Evolutionary conservation across 1,140 invertebrate genomes (phyloP).

Genomic region (Aricia agestis): DNA sequence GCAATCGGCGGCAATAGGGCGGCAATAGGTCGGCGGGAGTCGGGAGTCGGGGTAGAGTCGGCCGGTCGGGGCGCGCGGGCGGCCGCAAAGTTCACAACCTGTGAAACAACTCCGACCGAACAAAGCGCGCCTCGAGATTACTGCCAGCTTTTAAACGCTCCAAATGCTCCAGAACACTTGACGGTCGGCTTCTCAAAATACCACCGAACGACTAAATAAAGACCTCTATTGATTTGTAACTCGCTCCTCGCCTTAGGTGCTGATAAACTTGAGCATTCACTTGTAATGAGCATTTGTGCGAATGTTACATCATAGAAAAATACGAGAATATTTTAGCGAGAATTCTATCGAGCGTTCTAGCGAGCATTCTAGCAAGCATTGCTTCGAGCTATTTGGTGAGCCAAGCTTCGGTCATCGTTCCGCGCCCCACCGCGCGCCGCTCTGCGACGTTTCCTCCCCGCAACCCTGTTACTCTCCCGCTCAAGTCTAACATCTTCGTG

Average conservation of each 20-base stretch:
- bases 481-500: no score
- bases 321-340: no score
- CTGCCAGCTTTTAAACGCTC: slow-evolving; percentile 52
- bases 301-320: no score
- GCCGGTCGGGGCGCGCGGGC: slow-evolving; percentile 27
- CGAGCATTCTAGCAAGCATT: no score
- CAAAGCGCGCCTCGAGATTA: slow-evolving; percentile 54
- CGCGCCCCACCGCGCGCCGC: no score
- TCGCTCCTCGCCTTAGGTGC: slow-evolving; percentile 45
- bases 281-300: no score
- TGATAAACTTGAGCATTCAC: no score
- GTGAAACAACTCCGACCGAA: slow-evolving; percentile 52
- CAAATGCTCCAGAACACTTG: slow-evolving; percentile 53
- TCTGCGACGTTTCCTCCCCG: no score
- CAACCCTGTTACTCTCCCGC: no score
- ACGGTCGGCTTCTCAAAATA: slow-evolving; percentile 50
- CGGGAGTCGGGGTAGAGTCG: slow-evolving; percentile 37
- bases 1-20: slow-evolving; percentile 36
- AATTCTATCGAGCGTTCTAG: no score
- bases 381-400: no score
- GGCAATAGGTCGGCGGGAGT: slow-evolving; percentile 35
- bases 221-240: slow-evolving; percentile 51
- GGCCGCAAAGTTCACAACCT: slow-evolving; percentile 53
- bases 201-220: slow-evolving; percentile 48
- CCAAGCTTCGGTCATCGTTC: no score